A percentile compares a stretch with the other conserved stretches of the same genome.
phyloP scores from a whole-genome alignment of 2,888 invertebrate species.

The Hirtodrosophila duncani region DNA sequence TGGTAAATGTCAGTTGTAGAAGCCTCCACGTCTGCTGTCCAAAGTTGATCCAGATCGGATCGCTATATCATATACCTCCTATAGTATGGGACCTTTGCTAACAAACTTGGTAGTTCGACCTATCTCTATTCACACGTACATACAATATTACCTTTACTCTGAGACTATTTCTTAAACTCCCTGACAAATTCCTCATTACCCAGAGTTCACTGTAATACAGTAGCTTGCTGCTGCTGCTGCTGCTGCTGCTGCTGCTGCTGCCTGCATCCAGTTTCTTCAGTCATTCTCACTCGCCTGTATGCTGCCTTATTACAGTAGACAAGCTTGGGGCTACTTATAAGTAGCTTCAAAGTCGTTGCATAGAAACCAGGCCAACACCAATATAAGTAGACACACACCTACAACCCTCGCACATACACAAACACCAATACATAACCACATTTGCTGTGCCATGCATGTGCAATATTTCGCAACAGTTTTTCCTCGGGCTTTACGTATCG shows the following conservation, averaged over 20 bases:
- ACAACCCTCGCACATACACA: constrained; percentile 2
- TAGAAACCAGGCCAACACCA: constrained; percentile 38
- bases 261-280: constrained; percentile 18
- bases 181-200: too few species aligned
- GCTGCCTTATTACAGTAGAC: constrained; percentile 52
- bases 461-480: constrained; percentile 47
- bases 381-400: neutral
- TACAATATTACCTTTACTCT: too few species aligned
- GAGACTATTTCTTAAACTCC: too few species aligned
- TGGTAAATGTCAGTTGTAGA: too few species aligned
- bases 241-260: constrained; percentile 21
- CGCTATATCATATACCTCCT: too few species aligned
- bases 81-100: too few species aligned
- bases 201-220: too few species aligned
- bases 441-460: constrained; percentile 19
- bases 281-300: constrained; percentile 38
- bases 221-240: constrained; percentile 14
- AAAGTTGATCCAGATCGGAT: too few species aligned
- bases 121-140: too few species aligned
- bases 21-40: too few species aligned
- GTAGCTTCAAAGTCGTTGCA: constrained; percentile 37
- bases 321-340: constrained; percentile 57
- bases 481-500: constrained; percentile 51
- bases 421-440: neutral
- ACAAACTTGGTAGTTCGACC: too few species aligned